Percentiles rank a stretch among this genome's conserved stretches.
These are phyloP conservation scores for Capreolus pygargus DNA, from an alignment of 2,113 vertebrate species.

Conservation along the genomic window DNA sequence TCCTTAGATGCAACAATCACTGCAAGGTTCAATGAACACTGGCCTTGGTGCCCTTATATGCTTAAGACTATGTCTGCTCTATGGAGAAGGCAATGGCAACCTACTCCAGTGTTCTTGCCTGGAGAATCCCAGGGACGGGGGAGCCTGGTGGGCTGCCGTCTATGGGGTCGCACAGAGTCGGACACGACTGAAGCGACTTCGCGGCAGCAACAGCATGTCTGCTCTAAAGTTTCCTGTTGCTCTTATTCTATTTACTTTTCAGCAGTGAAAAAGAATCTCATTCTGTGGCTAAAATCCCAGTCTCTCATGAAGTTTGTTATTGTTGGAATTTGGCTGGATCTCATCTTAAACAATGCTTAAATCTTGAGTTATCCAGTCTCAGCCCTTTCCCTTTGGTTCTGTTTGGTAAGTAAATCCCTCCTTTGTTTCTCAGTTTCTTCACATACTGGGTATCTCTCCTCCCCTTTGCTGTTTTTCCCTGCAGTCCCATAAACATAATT, in stretches of 20 bases:
- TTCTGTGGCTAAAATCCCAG: neutral
- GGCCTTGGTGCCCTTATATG: neutral
- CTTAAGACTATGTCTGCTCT: neutral
- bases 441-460: neutral
- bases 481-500: neutral
- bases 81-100: too few relatives aligned
- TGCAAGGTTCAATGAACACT: neutral
- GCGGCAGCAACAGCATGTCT: neutral
- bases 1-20: neutral
- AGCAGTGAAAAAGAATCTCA: neutral
- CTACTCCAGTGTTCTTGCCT: too few relatives aligned
- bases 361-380: neutral
- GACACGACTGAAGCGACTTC: too few relatives aligned
- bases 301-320: slow-evolving; percentile 9
- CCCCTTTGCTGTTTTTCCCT: neutral
- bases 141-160: too few relatives aligned
- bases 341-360: slow-evolving; percentile 47
- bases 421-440: neutral
- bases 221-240: neutral
- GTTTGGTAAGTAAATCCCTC: neutral
- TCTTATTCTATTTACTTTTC: neutral
- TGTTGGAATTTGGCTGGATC: neutral
- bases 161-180: too few relatives aligned
- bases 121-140: too few relatives aligned
- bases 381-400: neutral